Percentiles rank a stretch among this genome's conserved stretches.
Conservation (phyloP, 2,113 vertebrate genomes). For the Petaurus breviceps region DNA sequence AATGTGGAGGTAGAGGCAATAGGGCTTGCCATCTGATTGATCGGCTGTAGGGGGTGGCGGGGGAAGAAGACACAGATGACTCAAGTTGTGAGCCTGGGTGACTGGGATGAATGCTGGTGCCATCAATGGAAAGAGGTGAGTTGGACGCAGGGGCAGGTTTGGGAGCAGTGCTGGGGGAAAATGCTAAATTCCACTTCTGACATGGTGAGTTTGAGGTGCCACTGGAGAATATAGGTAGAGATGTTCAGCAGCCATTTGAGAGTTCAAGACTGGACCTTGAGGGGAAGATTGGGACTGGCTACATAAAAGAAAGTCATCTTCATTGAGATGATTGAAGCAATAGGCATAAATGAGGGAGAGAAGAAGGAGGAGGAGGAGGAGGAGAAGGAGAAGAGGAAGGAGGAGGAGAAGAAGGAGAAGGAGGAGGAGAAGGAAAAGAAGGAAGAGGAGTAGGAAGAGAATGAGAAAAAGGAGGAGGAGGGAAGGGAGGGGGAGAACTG, state of each 20-base stretch:
- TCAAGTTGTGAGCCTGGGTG: neutral
- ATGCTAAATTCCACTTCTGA: neutral
- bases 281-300: neutral
- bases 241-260: neutral
- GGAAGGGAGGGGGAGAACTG: neutral
- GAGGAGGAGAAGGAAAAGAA: too few species aligned
- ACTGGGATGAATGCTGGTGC: neutral
- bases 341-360: too few species aligned
- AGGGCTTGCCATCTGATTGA: neutral
- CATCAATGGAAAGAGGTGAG: neutral
- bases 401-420: too few species aligned
- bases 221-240: neutral
- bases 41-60: neutral
- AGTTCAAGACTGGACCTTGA: neutral
- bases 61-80: neutral
- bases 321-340: neutral
- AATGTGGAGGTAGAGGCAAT: neutral
- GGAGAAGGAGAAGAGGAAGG: too few species aligned
- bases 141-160: neutral
- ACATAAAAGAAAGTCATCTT: neutral
- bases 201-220: neutral
- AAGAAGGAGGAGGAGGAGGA: neutral
- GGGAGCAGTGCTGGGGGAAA: neutral
- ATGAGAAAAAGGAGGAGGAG: accelerated
- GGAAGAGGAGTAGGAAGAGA: too few species aligned